Evolutionary conservation across 2,797 vertebrate species (phyloP).

Genomic region (Chiloscyllium punctatum): DNA sequence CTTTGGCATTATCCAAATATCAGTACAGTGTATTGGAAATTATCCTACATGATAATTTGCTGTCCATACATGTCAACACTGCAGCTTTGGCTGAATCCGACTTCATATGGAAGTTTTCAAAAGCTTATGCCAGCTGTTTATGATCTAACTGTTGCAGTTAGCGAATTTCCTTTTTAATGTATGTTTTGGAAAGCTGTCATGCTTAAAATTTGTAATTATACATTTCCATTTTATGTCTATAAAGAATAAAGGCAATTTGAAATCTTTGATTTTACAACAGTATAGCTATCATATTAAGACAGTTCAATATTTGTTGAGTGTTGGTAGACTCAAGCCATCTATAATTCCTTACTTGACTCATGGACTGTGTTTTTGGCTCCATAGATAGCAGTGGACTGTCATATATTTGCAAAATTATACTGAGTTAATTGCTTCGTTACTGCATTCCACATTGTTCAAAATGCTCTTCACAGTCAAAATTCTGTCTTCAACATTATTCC

Average conservation of each 20-base stretch:
- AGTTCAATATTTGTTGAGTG: background rate
- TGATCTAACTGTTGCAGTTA: background rate
- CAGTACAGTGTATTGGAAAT: background rate
- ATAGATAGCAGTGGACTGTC: background rate
- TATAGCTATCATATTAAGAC: background rate
- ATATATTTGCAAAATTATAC: background rate
- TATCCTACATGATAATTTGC: too few species aligned
- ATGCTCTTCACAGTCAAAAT: background rate
- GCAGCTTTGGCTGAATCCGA: background rate
- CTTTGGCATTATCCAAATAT: background rate
- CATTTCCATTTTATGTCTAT: background rate
- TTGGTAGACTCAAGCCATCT: background rate
- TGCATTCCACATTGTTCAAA: background rate
- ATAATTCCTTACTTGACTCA: background rate
- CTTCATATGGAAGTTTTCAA: background rate
- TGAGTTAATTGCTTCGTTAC: background rate
- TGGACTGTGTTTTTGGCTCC: background rate
- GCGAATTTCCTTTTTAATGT: background rate
- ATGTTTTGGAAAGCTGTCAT: background rate
- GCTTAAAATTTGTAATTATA: background rate
- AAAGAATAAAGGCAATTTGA: background rate
- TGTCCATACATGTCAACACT: background rate
- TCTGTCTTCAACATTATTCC: background rate
- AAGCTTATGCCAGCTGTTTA: background rate
- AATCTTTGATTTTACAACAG: background rate